Conservation (phyloP, 2,888 invertebrate genomes). For the Belgica antarctica region DNA sequence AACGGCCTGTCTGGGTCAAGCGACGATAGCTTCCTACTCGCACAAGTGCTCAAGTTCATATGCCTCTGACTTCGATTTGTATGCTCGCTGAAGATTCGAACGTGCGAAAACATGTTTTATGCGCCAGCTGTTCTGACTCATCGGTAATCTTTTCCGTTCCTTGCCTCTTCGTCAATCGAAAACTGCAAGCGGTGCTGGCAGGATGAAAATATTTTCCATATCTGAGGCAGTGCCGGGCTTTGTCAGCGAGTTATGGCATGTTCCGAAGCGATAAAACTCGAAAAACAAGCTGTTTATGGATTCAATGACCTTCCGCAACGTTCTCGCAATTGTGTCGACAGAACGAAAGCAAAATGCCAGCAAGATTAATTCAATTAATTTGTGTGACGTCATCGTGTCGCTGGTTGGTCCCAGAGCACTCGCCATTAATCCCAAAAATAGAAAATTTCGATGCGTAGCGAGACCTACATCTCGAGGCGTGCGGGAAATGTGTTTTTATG, state of each 20-base stretch:
- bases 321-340: not conserved
- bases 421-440: slow-evolving; percentile 21
- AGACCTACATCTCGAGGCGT: not conserved
- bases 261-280: too few species aligned
- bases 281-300: not conserved
- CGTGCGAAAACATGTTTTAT: slow-evolving; percentile 16
- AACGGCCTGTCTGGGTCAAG: not conserved
- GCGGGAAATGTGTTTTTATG: not conserved
- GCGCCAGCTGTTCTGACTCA: slow-evolving; percentile 14
- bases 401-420: not conserved
- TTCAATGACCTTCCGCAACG: slow-evolving; percentile 23
- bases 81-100: not conserved
- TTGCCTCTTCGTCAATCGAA: too few species aligned
- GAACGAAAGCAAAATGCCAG: not conserved
- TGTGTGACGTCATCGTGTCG: not conserved
- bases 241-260: too few species aligned
- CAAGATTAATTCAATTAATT: not conserved
- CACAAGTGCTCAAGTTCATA: slow-evolving; percentile 29
- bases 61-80: not conserved
- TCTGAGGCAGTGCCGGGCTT: too few species aligned
- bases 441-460: not conserved
- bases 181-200: too few species aligned
- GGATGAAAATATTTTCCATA: too few species aligned
- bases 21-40: too few species aligned
- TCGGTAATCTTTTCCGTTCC: too few species aligned